These are phyloP conservation scores for Autographa pulchrina DNA, from an alignment of 2,888 invertebrate genomes.

Conservation along the genomic window DNA sequence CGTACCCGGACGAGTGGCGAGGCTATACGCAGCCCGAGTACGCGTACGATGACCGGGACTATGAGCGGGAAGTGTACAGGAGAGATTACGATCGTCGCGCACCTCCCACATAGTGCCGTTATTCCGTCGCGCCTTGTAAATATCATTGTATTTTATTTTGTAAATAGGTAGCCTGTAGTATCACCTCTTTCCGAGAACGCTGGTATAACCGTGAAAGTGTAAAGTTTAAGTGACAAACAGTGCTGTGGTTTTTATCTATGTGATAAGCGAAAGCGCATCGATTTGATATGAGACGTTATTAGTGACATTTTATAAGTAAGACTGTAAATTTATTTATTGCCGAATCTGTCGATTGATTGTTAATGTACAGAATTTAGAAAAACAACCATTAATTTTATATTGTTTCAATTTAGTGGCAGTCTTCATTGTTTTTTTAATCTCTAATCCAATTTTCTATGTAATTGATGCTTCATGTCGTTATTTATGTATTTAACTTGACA, in stretches of 20 bases:
- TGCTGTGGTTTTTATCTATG: conserved; percentile 88
- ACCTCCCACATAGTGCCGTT: conserved; percentile 85
- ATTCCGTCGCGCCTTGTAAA: conserved; percentile 72
- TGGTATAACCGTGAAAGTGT: conserved; percentile 77
- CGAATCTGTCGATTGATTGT: conserved; percentile 82
- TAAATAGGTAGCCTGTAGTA: conserved; percentile 78
- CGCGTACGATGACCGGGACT: conserved; percentile 87
- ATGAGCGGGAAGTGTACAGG: conserved; percentile 89
- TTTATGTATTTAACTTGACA: conserved; percentile 76
- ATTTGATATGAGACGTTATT: conserved; percentile 73
- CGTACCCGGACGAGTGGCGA: conserved; percentile 87
- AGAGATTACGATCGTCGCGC: conserved; percentile 91
- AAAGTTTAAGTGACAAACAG: conserved; percentile 88
- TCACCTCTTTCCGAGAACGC: conserved; percentile 75
- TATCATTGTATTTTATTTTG: conserved; percentile 76
- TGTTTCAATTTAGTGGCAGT: conserved; percentile 82
- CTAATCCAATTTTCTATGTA: conserved; percentile 81
- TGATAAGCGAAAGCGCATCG: conserved; percentile 85
- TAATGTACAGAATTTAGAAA: conserved; percentile 83
- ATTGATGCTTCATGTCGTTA: conserved; percentile 75
- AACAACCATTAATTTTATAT: conserved; percentile 82
- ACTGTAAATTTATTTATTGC: conserved; percentile 88
- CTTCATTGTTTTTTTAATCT: conserved; percentile 75
- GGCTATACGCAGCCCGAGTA: conserved; percentile 86
- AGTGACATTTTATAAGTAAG: conserved; percentile 83